Percentiles rank a stretch among this genome's conserved stretches.
Evolutionary conservation across 2,797 vertebrate genomes (phyloP).

Genomic region (Prunella strophiata): DNA sequence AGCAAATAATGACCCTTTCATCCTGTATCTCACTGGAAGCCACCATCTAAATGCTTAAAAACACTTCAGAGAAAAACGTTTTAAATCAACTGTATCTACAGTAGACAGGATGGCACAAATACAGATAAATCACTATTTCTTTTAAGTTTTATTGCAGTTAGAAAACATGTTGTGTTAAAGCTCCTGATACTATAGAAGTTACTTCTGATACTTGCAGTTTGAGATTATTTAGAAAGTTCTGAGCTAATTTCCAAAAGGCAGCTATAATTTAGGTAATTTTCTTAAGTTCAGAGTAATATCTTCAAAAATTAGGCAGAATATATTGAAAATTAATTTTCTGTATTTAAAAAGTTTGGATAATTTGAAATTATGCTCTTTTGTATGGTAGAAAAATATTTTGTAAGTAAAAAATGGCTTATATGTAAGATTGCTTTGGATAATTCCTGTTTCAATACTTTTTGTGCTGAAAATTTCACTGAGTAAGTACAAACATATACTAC

Average conservation of each 20-base stretch:
- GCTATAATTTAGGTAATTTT: not conserved
- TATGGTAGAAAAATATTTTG: not conserved
- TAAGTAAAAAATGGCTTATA: not conserved
- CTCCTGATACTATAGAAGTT: not conserved
- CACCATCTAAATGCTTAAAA: not conserved
- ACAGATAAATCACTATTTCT: not conserved
- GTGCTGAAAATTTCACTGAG: not conserved
- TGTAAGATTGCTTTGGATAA: not conserved
- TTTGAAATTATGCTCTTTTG: not conserved
- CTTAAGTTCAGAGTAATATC: not conserved
- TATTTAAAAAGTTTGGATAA: not conserved
- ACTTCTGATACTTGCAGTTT: not conserved
- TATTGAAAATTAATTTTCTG: not conserved
- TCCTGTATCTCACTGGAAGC: not conserved
- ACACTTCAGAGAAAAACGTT: not conserved
- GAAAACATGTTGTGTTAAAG: not conserved
- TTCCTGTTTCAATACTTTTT: not conserved
- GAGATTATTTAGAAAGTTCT: not conserved
- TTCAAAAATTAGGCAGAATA: not conserved
- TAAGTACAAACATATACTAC: not conserved
- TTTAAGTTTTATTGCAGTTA: not conserved
- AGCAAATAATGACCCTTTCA: not conserved
- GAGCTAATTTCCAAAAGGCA: not conserved
- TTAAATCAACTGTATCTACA: not conserved
- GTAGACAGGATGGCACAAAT: not conserved